A percentile compares a stretch with the other conserved stretches of the same genome.
Evolutionary conservation across 2,113 vertebrate genomes (phyloP).

Genomic region (Mustela nigripes): DNA sequence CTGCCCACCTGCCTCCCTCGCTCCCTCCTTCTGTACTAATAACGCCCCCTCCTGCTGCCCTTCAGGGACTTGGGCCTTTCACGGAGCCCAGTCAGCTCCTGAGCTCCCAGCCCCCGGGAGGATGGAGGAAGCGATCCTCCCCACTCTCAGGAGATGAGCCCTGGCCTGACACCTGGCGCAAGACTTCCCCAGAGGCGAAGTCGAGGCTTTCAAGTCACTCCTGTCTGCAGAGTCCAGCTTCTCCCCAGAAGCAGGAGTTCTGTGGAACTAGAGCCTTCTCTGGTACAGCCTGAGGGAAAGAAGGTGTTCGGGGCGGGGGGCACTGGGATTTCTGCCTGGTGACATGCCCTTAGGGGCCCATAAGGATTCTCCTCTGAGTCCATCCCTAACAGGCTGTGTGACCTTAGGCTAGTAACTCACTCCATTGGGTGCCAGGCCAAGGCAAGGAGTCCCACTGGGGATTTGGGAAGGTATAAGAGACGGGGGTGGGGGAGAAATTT

Average conservation of each 20-base stretch:
- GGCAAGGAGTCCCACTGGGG: neutral
- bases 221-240: neutral
- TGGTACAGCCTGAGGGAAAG: neutral
- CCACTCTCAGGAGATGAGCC: neutral
- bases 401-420: neutral
- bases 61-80: neutral
- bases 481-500: neutral
- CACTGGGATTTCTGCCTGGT: neutral
- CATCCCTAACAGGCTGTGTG: neutral
- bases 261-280: neutral
- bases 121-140: neutral
- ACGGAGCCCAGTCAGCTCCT: neutral
- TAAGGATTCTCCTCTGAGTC: neutral
- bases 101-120: neutral
- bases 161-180: neutral
- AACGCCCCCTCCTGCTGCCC: rapidly evolving
- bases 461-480: neutral
- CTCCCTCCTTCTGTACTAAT: no score
- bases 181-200: neutral
- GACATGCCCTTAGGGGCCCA: rapidly evolving
- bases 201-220: neutral
- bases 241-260: neutral
- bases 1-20: neutral
- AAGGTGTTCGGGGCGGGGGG: rapidly evolving
- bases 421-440: neutral